These are phyloP conservation scores for Rhagonycha lutea DNA, from an alignment of 2,888 invertebrate genomes.

Conservation along the genomic window DNA sequence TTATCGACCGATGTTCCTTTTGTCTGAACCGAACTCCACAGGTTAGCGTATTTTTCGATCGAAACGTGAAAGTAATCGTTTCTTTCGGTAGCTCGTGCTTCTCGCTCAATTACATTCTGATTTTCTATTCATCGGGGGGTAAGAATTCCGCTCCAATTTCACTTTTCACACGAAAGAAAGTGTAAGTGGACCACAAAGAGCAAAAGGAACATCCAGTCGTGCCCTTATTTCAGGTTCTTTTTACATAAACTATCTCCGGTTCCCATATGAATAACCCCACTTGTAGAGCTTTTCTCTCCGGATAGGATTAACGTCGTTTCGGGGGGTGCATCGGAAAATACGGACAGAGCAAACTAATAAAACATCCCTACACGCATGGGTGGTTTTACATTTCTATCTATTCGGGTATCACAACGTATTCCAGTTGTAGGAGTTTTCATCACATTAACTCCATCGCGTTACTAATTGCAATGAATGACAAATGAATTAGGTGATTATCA, in stretches of 20 bases:
- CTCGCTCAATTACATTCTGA: neutral
- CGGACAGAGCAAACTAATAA: slow-evolving; percentile 21
- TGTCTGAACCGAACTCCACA: neutral
- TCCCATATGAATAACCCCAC: slow-evolving; percentile 3
- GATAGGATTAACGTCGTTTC: slow-evolving; percentile 9
- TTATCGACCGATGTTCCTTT: neutral
- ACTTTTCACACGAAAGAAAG: neutral
- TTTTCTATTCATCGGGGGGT: neutral
- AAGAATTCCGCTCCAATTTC: neutral
- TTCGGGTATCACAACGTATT: slow-evolving; percentile 17
- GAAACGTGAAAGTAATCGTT: neutral
- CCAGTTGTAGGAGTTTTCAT: slow-evolving; percentile 22
- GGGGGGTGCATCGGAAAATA: slow-evolving; percentile 1
- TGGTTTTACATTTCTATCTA: slow-evolving; percentile 21
- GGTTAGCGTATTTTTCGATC: neutral
- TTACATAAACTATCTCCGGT: slow-evolving; percentile 1
- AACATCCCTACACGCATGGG: slow-evolving; percentile 26
- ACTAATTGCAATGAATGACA: slow-evolving; percentile 25
- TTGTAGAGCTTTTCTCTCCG: slow-evolving; percentile 14
- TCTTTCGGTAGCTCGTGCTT: neutral
- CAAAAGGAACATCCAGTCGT: neutral
- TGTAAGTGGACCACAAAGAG: neutral
- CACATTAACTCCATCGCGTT: slow-evolving; percentile 20
- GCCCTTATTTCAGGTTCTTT: neutral
- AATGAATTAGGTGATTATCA: slow-evolving; percentile 24